Evolutionary conservation across 2,888 invertebrate genomes (phyloP).

Genomic region (Brachynemurus nebulosus): DNA sequence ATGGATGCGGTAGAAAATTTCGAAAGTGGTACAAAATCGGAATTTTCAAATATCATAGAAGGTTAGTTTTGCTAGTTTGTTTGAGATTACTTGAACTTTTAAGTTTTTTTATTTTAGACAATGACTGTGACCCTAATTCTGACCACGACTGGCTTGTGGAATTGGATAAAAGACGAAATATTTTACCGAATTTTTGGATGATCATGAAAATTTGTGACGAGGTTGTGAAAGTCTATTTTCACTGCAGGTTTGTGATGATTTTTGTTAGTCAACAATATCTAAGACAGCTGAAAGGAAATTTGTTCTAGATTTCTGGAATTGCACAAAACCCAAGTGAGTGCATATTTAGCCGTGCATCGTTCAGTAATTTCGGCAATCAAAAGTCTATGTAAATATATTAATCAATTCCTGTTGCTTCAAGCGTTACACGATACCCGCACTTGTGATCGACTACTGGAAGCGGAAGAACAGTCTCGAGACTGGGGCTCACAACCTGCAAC

Average conservation of each 20-base stretch:
- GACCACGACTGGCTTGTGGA: slow-evolving; percentile 42
- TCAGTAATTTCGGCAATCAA: slow-evolving; percentile 40
- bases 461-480: slow-evolving; percentile 33
- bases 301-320: slow-evolving; percentile 37
- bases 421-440: slow-evolving; percentile 48
- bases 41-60: not conserved
- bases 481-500: slow-evolving; percentile 23
- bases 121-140: slow-evolving; percentile 39
- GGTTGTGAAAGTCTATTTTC: slow-evolving; percentile 49
- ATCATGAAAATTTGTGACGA: slow-evolving; percentile 44
- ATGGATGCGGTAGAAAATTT: not conserved
- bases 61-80: not conserved
- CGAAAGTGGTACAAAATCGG: not conserved
- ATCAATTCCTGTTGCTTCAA: slow-evolving; percentile 53
- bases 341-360: slow-evolving; percentile 37
- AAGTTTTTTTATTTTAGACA: not conserved
- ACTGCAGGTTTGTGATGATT: slow-evolving; percentile 38
- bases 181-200: slow-evolving; percentile 56
- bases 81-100: not conserved
- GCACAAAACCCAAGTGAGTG: slow-evolving; percentile 35
- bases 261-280: not conserved
- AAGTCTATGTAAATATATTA: slow-evolving; percentile 47
- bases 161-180: slow-evolving; percentile 35
- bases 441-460: slow-evolving; percentile 52
- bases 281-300: not conserved